These are phyloP conservation scores for Nebria ingens DNA, from an alignment of 1,140 invertebrate species.

Conservation along the genomic window DNA sequence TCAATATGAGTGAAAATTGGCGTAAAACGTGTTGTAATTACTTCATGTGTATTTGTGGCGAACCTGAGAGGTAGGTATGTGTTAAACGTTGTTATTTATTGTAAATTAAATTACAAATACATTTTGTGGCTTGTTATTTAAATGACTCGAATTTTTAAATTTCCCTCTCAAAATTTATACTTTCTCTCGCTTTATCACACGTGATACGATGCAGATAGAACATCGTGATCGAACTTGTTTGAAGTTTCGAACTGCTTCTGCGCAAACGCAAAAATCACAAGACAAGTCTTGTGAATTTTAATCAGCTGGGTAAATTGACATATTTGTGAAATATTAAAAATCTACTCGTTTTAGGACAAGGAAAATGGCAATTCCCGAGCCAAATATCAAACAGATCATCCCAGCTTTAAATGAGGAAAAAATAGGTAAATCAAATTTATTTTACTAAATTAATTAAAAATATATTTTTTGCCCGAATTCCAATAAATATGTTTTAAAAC, in stretches of 20 bases:
- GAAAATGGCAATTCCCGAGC: no score
- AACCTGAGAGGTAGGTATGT: no score
- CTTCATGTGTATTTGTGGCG: no score
- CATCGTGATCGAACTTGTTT: background rate
- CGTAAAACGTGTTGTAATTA: no score
- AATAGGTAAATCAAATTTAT: conserved; percentile 60
- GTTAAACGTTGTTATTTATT: no score
- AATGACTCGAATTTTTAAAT: background rate
- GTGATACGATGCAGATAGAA: background rate
- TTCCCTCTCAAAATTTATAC: background rate
- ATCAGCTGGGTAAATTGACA: conserved; percentile 3
- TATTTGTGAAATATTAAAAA: background rate
- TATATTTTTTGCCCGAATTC: no score
- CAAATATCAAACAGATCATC: conserved; percentile 60
- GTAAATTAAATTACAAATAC: no score
- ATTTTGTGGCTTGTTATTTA: no score
- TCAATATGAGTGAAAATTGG: no score
- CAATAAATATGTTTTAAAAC: no score
- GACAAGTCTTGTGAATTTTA: background rate
- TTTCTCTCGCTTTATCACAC: background rate
- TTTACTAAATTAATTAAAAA: conserved; percentile 22
- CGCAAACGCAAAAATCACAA: background rate
- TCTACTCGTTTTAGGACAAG: background rate
- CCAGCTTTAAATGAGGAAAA: conserved; percentile 66
- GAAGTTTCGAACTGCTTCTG: no score